Evolutionary conservation across 1,140 invertebrate species (phyloP).

Genomic region (Calliphora vicina): DNA sequence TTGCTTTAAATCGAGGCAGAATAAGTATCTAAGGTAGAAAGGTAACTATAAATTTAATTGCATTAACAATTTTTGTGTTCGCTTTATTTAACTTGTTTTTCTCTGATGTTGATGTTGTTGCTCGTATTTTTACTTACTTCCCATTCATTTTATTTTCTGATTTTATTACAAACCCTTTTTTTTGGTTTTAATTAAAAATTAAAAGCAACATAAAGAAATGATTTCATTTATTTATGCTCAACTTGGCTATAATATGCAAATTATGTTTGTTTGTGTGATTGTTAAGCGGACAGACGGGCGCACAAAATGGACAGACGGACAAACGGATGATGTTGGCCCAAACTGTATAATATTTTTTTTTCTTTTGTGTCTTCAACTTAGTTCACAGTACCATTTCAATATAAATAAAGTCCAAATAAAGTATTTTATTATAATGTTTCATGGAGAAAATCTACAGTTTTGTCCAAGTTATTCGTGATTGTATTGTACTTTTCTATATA

Average conservation of each 20-base stretch:
- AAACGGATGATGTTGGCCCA: neutral
- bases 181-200: constrained; percentile 9
- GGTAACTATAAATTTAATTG: neutral
- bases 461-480: too few relatives aligned
- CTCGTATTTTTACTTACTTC: neutral
- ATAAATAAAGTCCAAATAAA: too few relatives aligned
- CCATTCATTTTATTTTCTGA: neutral
- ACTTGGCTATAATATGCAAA: constrained; percentile 3
- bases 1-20: neutral
- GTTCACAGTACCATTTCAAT: neutral
- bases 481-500: too few relatives aligned
- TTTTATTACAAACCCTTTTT: neutral
- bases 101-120: too few relatives aligned
- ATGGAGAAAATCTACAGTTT: too few relatives aligned
- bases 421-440: too few relatives aligned
- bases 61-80: neutral
- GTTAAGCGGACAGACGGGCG: neutral
- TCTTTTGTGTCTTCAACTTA: neutral
- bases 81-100: neutral
- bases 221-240: neutral
- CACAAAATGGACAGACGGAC: neutral
- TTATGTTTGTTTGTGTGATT: neutral
- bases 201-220: constrained; percentile 1
- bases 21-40: neutral
- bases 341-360: too few relatives aligned